Conservation (phyloP, 37 sponge, comb jelly and placozoan species). For the Ianthella basta region DNA sequence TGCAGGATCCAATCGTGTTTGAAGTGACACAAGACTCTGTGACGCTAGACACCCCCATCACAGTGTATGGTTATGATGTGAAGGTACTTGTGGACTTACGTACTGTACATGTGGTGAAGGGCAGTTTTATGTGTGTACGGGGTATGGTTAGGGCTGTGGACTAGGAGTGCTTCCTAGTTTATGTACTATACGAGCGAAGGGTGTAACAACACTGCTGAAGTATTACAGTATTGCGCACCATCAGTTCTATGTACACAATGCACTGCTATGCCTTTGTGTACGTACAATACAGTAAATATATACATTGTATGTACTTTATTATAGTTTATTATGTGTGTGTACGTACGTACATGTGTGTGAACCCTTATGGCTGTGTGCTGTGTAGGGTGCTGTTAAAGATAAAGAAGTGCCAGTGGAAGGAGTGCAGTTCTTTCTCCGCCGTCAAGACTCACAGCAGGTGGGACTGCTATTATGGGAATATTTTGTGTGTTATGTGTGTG, state of each 20-base stretch:
- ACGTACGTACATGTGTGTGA: conserved; percentile 17
- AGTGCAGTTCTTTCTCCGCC: conserved; percentile 58
- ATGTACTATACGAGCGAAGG: no score
- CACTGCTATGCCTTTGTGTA: no score
- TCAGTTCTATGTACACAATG: no score
- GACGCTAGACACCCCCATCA: conserved; percentile 32
- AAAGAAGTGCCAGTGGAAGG: conserved; percentile 57
- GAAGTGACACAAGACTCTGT: conserved; percentile 38
- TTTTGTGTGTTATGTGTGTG: not conserved
- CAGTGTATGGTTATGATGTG: conserved; percentile 81
- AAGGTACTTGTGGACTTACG: conserved; percentile 47
- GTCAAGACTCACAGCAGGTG: conserved; percentile 12
- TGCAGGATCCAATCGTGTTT: conserved; percentile 52
- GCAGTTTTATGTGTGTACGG: no score
- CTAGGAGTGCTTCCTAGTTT: no score
- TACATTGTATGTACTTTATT: no score
- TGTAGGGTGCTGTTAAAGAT: conserved; percentile 63
- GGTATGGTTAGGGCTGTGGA: no score
- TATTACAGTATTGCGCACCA: no score
- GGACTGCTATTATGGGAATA: not conserved
- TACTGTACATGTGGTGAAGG: no score
- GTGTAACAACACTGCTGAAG: no score
- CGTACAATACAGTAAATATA: no score
- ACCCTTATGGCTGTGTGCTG: not conserved
- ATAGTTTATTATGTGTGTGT: no score